Conservation (phyloP, 2,113 vertebrate genomes). For the Corythaixoides concolor region DNA sequence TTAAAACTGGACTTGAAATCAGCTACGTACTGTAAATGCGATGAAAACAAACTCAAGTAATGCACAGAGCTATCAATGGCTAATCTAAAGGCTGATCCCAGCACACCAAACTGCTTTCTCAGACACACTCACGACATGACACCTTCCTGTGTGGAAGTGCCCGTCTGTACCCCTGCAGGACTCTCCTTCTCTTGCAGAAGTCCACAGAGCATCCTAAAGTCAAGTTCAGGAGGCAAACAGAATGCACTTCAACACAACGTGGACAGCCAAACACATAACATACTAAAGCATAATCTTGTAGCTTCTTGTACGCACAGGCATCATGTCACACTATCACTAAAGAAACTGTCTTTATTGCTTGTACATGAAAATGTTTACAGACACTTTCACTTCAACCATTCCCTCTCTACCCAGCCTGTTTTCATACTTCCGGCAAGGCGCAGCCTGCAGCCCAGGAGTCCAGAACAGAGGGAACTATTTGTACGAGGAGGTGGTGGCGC, state of each 20-base stretch:
- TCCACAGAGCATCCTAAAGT: neutral
- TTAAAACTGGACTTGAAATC: neutral
- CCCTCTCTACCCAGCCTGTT: neutral
- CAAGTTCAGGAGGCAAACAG: neutral
- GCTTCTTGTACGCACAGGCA: neutral
- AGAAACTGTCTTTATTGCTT: neutral
- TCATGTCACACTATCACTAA: neutral
- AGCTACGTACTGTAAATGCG: neutral
- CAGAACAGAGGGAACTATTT: neutral
- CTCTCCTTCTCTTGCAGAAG: neutral
- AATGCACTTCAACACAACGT: neutral
- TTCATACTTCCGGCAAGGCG: neutral
- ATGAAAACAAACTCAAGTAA: neutral
- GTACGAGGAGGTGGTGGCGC: neutral
- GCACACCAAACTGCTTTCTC: neutral
- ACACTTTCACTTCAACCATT: neutral
- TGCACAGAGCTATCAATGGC: neutral
- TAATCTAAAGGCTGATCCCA: neutral
- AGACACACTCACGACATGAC: neutral
- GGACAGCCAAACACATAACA: neutral
- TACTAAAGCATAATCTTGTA: neutral
- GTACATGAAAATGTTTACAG: neutral
- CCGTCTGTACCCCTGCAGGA: neutral
- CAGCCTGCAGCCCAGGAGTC: neutral
- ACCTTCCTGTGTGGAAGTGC: neutral